Base-by-base conservation (phyloP, 2,113 vertebrate genomes). In the Varanus komodoensis region DNA sequence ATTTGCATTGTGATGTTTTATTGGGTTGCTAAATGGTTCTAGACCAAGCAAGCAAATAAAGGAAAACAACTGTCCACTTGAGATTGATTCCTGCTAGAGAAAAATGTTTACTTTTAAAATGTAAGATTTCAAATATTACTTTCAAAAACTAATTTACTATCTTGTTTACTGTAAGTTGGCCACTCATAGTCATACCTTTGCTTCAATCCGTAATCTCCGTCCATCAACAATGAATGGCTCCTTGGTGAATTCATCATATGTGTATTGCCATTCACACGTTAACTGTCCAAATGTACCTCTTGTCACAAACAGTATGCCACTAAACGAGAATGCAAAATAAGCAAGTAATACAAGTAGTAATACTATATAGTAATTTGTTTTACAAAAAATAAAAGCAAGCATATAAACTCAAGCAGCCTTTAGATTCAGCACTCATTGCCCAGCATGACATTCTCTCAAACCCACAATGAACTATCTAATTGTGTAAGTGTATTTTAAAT, bases 211-310 rank as follows among this genome's bases (percentile, higher is more conserved):
- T 74, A 99, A 94, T 82, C 99, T 97, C 77, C 98, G 97, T 71
- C 95, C 97, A 90, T 98, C 98, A 23, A 99, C 97, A 3, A 99
- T 99, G 92, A 98, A 98, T 1, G 99, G 99, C 1, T 99, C 98
- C 97, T 98, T 99, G 89, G 98, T 99, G 96, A 99, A 99, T 93
- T 99, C 99, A 92, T 99, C 98, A 0, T 99, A 99, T 87, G 96
- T 97, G 92, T 99, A 99, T 74, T 99, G 99, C 99, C 99, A 99
- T 88, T 99, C 99, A 93, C 99, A 99, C 6, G 98, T 99, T 94
- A 99, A 96, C 93, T 99, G 99, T 87, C 99, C 99, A 96, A 99
- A 99, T 0, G 99, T 98, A 90, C 99, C 99, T 95, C 98, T 99
- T 74, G 99, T 99, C 94, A 99, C 99, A 94, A 99, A 99, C 81